phyloP scores from a whole-genome alignment of 1,140 invertebrate genomes.

The Bathynomus jamesi region DNA sequence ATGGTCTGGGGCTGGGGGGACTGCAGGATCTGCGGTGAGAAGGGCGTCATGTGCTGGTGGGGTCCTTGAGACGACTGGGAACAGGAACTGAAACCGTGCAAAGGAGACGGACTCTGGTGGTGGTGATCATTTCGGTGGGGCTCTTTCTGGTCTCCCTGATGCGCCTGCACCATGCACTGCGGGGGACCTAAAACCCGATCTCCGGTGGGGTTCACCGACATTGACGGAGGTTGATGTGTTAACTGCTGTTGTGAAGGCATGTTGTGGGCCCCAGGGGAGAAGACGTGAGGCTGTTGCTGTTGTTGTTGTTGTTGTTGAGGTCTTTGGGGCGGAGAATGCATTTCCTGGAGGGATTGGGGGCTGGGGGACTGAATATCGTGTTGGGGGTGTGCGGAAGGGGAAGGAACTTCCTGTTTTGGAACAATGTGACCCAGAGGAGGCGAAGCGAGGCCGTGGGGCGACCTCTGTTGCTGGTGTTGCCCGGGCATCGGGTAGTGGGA shows the following conservation, averaged over 20 bases:
- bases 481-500: neutral
- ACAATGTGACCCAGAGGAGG: neutral
- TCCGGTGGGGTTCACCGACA: neutral
- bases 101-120: neutral
- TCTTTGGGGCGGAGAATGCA: neutral
- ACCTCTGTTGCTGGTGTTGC: neutral
- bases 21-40: neutral
- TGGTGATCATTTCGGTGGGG: neutral
- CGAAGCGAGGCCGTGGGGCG: neutral
- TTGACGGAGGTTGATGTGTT: neutral
- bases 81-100: neutral
- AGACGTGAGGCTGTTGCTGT: neutral
- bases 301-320: neutral
- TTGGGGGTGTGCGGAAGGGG: neutral
- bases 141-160: neutral
- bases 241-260: neutral
- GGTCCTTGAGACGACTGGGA: neutral
- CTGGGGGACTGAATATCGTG: neutral
- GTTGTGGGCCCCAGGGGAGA: neutral
- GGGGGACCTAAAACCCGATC: neutral
- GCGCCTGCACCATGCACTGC: neutral
- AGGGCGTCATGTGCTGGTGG: neutral
- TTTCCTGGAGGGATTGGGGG: neutral
- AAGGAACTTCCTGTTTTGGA: neutral
- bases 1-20: neutral